phyloP scores from a whole-genome alignment of 2,797 vertebrate species.

The Gymnopithys bicolor region DNA sequence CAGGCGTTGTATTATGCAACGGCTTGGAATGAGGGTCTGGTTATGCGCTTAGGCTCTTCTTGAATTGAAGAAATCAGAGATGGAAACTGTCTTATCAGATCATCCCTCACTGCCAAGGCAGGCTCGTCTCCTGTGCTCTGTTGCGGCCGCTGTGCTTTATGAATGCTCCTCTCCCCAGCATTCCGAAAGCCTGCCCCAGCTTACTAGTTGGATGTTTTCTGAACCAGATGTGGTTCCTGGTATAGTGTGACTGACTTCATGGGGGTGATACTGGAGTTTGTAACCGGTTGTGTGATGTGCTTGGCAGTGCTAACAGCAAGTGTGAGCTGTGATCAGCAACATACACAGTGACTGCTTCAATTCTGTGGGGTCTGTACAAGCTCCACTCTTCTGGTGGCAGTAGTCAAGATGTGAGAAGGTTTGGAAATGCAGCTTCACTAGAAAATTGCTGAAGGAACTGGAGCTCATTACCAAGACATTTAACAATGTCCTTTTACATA shows the following conservation, averaged over 20 bases:
- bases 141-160: neutral
- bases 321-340: neutral
- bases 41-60: neutral
- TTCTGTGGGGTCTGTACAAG: neutral
- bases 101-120: neutral
- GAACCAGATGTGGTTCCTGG: neutral
- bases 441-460: neutral
- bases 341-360: rapidly evolving
- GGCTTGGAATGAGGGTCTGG: neutral
- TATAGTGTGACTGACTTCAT: rapidly evolving
- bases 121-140: neutral
- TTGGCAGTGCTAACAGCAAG: neutral
- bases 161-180: neutral
- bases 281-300: neutral
- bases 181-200: neutral
- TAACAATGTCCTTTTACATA: neutral
- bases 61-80: neutral
- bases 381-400: neutral
- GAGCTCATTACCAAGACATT: neutral
- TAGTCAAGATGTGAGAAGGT: neutral
- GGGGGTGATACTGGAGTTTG: rapidly evolving
- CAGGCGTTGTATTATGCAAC: neutral
- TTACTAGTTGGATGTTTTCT: neutral
- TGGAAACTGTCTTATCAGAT: constrained; percentile 29
- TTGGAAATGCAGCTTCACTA: neutral